These are phyloP conservation scores for Sinosuthora webbiana DNA, from an alignment of 2,113 vertebrate species.

Conservation along the genomic window DNA sequence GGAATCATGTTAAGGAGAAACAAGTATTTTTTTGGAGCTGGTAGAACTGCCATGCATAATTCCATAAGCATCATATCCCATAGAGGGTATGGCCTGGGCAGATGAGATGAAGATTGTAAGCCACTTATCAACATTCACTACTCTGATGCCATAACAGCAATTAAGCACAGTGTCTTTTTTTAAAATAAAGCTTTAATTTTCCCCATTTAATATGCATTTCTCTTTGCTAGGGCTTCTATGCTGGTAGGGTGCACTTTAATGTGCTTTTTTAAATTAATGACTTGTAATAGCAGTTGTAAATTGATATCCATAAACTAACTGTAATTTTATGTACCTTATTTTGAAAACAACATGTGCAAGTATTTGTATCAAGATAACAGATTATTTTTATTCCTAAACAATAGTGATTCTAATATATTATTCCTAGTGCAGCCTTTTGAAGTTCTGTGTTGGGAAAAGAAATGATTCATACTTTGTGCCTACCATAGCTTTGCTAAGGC, in stretches of 20 bases:
- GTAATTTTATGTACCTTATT: neutral
- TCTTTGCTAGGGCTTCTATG: neutral
- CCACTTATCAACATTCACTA: neutral
- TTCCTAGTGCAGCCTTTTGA: neutral
- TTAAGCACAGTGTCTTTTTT: neutral
- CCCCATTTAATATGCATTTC: neutral
- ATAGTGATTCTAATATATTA: neutral
- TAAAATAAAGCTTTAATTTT: neutral
- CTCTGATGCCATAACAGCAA: neutral
- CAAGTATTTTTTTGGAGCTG: neutral
- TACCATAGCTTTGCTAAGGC: neutral
- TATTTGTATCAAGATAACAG: neutral
- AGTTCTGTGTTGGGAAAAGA: neutral
- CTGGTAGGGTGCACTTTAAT: neutral
- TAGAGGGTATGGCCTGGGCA: neutral
- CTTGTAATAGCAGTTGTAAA: neutral
- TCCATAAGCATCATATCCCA: neutral
- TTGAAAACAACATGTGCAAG: neutral
- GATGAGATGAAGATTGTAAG: neutral
- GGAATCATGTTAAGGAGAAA: neutral
- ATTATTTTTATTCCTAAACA: neutral
- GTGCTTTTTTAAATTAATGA: neutral
- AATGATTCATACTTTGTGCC: neutral
- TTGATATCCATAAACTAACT: neutral
- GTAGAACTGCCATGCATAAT: neutral